phyloP scores from a whole-genome alignment of 1,140 invertebrate genomes.

The Metaphire vulgaris region DNA sequence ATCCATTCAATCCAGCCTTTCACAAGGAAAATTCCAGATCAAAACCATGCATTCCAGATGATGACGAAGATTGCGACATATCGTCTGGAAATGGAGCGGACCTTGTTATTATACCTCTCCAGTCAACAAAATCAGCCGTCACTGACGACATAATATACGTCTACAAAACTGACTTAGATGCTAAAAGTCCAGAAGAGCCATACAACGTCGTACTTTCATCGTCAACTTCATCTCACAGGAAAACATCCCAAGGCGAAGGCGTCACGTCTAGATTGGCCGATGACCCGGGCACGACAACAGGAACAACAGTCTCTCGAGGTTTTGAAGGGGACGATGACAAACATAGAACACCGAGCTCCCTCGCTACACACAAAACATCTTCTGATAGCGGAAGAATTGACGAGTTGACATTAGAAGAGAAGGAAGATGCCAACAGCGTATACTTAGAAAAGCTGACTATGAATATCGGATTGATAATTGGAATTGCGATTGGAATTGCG shows the following conservation, averaged over 20 bases:
- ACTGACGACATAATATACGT: not conserved
- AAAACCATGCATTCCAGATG: not conserved
- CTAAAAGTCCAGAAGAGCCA: not conserved
- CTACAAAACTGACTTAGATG: not conserved
- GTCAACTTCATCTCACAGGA: not conserved
- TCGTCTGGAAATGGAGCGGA: not conserved
- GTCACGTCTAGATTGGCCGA: too few species aligned
- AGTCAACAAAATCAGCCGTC: not conserved
- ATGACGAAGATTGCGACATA: not conserved
- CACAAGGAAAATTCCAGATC: not conserved
- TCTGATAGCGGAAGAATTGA: not conserved
- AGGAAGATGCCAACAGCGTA: not conserved
- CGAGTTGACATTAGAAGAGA: not conserved
- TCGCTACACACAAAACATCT: not conserved
- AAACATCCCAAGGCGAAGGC: not conserved
- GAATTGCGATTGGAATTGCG: constrained; percentile 25
- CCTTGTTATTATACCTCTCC: not conserved
- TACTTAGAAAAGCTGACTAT: constrained; percentile 20
- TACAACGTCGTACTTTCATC: too few species aligned
- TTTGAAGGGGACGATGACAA: not conserved
- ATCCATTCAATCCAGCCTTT: not conserved
- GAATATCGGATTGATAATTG: constrained; percentile 28
- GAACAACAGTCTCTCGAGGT: not conserved
- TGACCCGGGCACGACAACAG: not conserved
- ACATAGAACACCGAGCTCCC: not conserved